Conservation (phyloP, 2,113 vertebrate species). For the Hippocampus barbouri region DNA sequence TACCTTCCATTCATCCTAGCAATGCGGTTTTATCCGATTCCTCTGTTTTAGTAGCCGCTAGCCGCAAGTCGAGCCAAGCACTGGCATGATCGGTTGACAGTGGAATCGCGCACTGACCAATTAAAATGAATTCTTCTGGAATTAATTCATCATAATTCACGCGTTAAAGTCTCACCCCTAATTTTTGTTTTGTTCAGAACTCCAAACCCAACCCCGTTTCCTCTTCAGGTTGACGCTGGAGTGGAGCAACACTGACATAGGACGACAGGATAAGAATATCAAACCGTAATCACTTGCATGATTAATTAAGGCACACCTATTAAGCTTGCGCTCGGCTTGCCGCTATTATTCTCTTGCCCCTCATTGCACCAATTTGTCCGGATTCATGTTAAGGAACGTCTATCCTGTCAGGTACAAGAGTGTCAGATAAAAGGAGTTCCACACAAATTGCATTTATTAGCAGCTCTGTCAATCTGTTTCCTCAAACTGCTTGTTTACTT, state of each 20-base stretch:
- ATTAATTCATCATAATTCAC: no score
- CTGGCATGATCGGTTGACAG: no score
- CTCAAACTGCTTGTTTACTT: slow-evolving; percentile 55
- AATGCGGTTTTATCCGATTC: no score
- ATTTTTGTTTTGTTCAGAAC: background rate
- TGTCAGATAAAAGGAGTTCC: background rate
- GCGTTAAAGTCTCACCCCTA: no score
- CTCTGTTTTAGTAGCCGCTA: no score
- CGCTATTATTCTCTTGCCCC: background rate
- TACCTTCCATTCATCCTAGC: no score
- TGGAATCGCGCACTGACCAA: no score
- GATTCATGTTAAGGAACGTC: background rate
- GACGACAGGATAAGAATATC: background rate
- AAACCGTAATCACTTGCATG: background rate
- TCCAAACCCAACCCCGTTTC: background rate
- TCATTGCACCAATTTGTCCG: background rate
- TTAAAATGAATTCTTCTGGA: no score
- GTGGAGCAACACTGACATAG: no score
- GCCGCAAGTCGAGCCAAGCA: no score
- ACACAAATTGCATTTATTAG: slow-evolving; percentile 5
- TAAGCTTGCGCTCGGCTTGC: no score
- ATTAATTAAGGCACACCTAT: background rate
- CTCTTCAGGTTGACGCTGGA: background rate
- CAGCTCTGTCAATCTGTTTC: slow-evolving; percentile 30
- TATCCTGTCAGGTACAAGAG: background rate